A percentile compares a stretch with the other conserved stretches of the same genome.
phyloP scores from a whole-genome alignment of 2,797 vertebrate genomes.

The Leptatherina wallacei region DNA sequence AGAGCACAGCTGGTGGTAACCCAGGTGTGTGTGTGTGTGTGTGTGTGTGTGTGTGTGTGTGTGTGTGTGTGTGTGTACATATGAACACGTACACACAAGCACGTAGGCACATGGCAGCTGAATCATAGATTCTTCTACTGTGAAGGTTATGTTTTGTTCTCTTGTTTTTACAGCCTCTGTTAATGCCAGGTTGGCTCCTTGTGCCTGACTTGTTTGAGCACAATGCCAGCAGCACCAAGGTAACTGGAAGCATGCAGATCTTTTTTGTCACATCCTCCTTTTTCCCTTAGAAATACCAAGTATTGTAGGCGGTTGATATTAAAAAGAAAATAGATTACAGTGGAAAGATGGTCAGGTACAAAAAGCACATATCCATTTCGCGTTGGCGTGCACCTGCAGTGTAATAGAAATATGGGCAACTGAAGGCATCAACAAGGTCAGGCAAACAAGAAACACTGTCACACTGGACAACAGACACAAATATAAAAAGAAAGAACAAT shows the following conservation, averaged over 20 bases:
- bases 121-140: slow-evolving; percentile 52
- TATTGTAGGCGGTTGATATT: not conserved
- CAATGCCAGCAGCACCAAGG: slow-evolving; percentile 41
- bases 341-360: slow-evolving; percentile 6
- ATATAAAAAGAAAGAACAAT: slow-evolving; percentile 26
- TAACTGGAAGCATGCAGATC: slow-evolving; percentile 22
- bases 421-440: slow-evolving; percentile 22
- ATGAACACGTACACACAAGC: not conserved
- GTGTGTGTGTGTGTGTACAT: not conserved
- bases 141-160: slow-evolving; percentile 64
- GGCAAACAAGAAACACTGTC: slow-evolving; percentile 39
- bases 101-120: slow-evolving; percentile 29
- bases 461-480: slow-evolving; percentile 5
- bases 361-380: slow-evolving; percentile 19
- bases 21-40: slow-evolving; percentile 39
- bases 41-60: slow-evolving; percentile 24
- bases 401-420: slow-evolving; percentile 27
- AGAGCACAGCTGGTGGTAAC: slow-evolving; percentile 75
- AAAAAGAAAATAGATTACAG: slow-evolving; percentile 23
- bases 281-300: slow-evolving; percentile 1
- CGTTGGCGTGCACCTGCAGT: slow-evolving; percentile 24
- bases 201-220: slow-evolving; percentile 37
- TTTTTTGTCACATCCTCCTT: slow-evolving; percentile 18
- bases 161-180: slow-evolving; percentile 48
- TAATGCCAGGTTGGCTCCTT: slow-evolving; percentile 44